phyloP scores from a whole-genome alignment of 2,888 invertebrate genomes.

The Erebia palarica region DNA sequence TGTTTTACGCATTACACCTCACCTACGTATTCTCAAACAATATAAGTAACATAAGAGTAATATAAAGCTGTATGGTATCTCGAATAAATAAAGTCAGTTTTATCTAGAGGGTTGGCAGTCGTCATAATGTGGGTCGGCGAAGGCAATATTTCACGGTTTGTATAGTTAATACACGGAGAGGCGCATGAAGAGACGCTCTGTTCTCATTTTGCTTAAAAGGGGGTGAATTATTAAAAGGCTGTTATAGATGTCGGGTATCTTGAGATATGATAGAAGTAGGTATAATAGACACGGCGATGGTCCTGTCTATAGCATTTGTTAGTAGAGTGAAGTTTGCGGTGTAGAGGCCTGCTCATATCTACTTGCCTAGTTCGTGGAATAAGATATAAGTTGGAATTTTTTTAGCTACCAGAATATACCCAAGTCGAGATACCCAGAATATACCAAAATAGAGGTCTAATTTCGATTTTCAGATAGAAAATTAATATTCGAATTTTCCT shows the following conservation, averaged over 20 bases:
- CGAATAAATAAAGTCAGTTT: constrained; percentile 21
- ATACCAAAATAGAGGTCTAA: background rate
- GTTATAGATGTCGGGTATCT: constrained; percentile 46
- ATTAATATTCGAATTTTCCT: background rate
- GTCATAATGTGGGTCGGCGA: constrained; percentile 47
- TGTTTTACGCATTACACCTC: constrained; percentile 8
- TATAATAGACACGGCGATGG: constrained; percentile 7
- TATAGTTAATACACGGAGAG: constrained; percentile 58
- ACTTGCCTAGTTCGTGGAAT: background rate
- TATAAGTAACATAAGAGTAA: background rate
- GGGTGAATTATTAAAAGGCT: constrained; percentile 61
- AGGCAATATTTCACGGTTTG: constrained; percentile 61
- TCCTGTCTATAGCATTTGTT: constrained; percentile 8
- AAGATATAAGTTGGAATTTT: background rate
- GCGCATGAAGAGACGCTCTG: constrained; percentile 53
- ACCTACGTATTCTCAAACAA: constrained; percentile 1
- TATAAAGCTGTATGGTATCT: background rate
- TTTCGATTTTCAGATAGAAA: background rate
- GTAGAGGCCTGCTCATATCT: background rate
- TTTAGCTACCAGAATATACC: too few relatives aligned
- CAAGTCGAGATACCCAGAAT: background rate
- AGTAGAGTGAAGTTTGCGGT: background rate
- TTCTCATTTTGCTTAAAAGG: constrained; percentile 61
- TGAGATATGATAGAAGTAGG: constrained; percentile 36
- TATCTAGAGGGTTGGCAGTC: constrained; percentile 43